Evolutionary conservation across 2,113 vertebrate species (phyloP), one percentile per base, ranked within the genome.

Genomic region (Dipodomys stephensi): DNA sequence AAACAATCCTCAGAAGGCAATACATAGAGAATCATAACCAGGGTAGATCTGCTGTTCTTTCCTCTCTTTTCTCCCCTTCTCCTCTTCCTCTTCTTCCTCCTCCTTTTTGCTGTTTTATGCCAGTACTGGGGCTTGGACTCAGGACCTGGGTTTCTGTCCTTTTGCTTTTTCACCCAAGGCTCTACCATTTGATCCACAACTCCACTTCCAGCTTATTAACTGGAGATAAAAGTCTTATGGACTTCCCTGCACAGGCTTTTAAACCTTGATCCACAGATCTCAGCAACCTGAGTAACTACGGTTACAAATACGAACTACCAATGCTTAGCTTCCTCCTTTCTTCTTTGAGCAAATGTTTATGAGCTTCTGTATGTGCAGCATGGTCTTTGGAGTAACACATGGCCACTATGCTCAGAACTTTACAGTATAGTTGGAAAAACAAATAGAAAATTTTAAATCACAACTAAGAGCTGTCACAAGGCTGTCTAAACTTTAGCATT

Each of bases 361-460:
- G 44, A 86, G 11, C 16, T 15, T 53, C 4, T 93, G 57, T 85
- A 71, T n/a, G 28, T 49, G 19, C 22, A 62, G 9, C 73, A 39
- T 30, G 46, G 8, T 35, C 74, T 83, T 71, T 84, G 57, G 86
- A 82, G 64, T 68, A 85, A 71, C 27, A 44, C 4, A 32, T 20
- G 89, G 73, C 27, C 30, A 11, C 74, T 82, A 53, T 22, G 32
- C 35, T 81, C 32, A 94, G 84, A 77, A 39, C 11, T 74, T 62
- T 44, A 20, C 62, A 44, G 18, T 44, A 4, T 60, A 39, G 12
- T n/a, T 27, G 16, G 6, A 62, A 22, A 83, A 93, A 80, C 6
- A 86, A 88, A 85, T 79, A 19, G 6, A 60, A 69, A 88, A 84
- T 27, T 25, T 64, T 28, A 89, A 78, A 76, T 46, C 39, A 91